These are phyloP conservation scores for Baryphthengus martii DNA, from an alignment of 2,113 vertebrate species.

Conservation along the genomic window DNA sequence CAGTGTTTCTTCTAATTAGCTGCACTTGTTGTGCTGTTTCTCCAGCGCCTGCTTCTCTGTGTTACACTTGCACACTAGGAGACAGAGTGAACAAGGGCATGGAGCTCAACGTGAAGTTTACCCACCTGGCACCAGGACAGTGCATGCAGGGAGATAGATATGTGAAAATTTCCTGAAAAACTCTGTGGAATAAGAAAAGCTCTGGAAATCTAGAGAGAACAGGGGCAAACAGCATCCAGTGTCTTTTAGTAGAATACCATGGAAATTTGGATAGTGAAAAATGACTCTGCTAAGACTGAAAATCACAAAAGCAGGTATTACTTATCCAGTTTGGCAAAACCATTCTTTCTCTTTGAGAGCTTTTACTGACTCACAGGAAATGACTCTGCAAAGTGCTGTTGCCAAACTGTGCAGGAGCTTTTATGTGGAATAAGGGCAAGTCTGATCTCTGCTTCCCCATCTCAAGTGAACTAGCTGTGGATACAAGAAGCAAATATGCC, in stretches of 20 bases:
- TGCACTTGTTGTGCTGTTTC: not conserved
- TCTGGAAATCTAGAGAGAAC: not conserved
- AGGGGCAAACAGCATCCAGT: not conserved
- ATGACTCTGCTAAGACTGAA: not conserved
- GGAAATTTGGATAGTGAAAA: not conserved
- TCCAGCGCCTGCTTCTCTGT: not conserved
- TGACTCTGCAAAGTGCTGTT: not conserved
- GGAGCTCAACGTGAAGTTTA: not conserved
- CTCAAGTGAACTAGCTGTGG: not conserved
- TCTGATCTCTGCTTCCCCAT: not conserved
- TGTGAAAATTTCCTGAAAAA: not conserved
- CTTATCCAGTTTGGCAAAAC: not conserved
- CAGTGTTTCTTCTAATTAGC: not conserved
- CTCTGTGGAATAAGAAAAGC: not conserved
- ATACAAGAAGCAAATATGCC: not conserved
- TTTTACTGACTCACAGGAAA: constrained; percentile 7
- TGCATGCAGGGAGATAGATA: not conserved
- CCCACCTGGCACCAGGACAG: rapidly evolving
- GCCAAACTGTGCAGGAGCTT: not conserved
- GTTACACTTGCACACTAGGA: not conserved
- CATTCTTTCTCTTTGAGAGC: not conserved
- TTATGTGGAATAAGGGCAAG: not conserved
- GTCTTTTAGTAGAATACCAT: not conserved
- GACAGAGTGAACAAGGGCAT: not conserved
- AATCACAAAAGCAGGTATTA: not conserved